These are phyloP conservation scores for Xiphophorus couchianus DNA, from an alignment of 2,113 vertebrate genomes.

Conservation along the genomic window DNA sequence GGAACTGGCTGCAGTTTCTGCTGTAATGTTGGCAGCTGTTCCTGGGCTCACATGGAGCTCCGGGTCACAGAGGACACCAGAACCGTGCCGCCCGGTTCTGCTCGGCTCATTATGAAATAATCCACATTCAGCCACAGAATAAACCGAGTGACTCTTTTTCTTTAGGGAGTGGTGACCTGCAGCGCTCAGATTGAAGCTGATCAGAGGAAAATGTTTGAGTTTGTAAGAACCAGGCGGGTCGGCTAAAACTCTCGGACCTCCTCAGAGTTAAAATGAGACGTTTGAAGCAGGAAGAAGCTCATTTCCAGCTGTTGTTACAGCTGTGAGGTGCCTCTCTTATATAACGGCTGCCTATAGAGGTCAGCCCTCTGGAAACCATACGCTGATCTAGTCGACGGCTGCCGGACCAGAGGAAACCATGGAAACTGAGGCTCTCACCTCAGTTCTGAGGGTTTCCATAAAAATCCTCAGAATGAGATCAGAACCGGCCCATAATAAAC, in stretches of 20 bases:
- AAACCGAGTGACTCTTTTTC: too few relatives aligned
- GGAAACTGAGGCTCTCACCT: too few relatives aligned
- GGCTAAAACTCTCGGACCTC: neutral
- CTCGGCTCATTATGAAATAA: constrained; percentile 4
- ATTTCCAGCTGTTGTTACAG: constrained; percentile 59
- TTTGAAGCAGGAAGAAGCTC: neutral
- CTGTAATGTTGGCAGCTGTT: constrained; percentile 30
- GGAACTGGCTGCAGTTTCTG: constrained; percentile 26
- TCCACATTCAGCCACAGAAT: too few relatives aligned
- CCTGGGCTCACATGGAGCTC: neutral
- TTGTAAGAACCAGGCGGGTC: neutral
- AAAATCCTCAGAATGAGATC: too few relatives aligned
- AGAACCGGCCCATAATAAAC: too few relatives aligned
- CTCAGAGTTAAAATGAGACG: neutral
- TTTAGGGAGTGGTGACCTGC: neutral
- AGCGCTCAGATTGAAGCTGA: neutral
- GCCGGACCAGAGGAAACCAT: too few relatives aligned
- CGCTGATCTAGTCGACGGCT: too few relatives aligned
- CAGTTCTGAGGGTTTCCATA: too few relatives aligned
- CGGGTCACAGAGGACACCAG: constrained; percentile 48
- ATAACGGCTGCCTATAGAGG: constrained; percentile 54
- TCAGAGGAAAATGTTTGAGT: too few relatives aligned
- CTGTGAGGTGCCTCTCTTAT: constrained; percentile 44
- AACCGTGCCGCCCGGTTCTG: constrained; percentile 33
- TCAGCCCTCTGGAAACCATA: neutral